Evolutionary conservation across 2,797 vertebrate species (phyloP), one percentile per base, ranked within the genome.

Genomic region (Mus caroli): DNA sequence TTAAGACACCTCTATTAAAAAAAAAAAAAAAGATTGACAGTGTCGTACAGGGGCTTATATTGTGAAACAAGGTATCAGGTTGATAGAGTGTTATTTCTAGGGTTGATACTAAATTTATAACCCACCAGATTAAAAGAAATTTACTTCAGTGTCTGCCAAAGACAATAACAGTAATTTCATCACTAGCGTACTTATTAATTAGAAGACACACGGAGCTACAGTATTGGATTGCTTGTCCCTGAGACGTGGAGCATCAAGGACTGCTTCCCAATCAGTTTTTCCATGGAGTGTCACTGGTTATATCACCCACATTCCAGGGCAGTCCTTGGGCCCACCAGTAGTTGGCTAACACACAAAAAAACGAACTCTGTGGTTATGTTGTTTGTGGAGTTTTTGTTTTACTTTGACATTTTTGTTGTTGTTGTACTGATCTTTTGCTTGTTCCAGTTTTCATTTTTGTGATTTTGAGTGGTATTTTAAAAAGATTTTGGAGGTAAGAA

Each of bases 1-100:
- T 96, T 93, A 91, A 92, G 87, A 91, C 20, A 52, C 37, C 46
- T 24, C 69, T 90, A 58, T 84, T 84, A 31, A 26, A 50, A 50
- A 50, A 64, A 31, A 26, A 50, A 50, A 50, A 64, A 87, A 50
- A 60, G 83, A 88, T 78, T 89, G 67, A 69, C 89, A 54, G 52
- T 67, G 20, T 12, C 58, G 22, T 40, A 0, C 37, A 40, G n/a
- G 82, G 58, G 54, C n/a, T 71, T 94, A 22, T 24, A 62, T 78
- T 96, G 80, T 85, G 67, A 94, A 96, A 88, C 31, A 54, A 26
- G 37, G 43, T 80, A 14, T 91, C 85, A 71, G 6, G 13, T 67
- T 67, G 14, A 60, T 71, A 62, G 43, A 46, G 0, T 76, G 54
- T 67, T 80, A 88, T 14, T n/a, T 50, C 43, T 77, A 56, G 28